Conservation (phyloP, 2,113 vertebrate genomes). For the Leuciscus idus region DNA sequence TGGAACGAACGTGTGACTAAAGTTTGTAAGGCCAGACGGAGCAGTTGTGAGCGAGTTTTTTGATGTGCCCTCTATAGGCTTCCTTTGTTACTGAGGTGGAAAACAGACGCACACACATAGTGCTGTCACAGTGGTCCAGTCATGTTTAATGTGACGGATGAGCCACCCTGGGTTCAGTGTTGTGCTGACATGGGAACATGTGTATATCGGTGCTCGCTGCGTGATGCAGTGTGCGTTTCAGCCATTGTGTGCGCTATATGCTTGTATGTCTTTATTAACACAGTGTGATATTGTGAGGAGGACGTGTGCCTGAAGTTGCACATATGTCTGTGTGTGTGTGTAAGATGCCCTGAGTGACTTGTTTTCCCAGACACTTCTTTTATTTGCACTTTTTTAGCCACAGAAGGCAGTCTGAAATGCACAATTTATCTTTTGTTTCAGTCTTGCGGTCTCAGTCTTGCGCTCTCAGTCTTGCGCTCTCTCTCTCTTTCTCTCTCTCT, state of each 20-base stretch:
- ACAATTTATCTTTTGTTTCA: slow-evolving; percentile 27
- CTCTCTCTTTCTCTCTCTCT: too few species aligned
- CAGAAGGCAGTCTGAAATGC: slow-evolving; percentile 37
- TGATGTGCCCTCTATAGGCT: slow-evolving; percentile 35
- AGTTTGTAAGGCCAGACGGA: slow-evolving; percentile 5
- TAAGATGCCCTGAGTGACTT: slow-evolving; percentile 20
- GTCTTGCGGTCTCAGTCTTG: not conserved
- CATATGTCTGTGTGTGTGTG: slow-evolving; percentile 2
- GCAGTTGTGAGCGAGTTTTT: not conserved
- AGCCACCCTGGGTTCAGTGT: slow-evolving; percentile 66
- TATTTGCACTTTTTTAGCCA: slow-evolving; percentile 14
- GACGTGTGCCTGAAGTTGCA: slow-evolving; percentile 14
- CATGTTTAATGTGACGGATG: slow-evolving; percentile 74
- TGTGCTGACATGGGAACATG: slow-evolving; percentile 61
- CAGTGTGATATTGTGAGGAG: slow-evolving; percentile 6
- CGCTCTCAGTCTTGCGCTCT: not conserved
- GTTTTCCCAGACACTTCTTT: slow-evolving; percentile 44
- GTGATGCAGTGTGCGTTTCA: slow-evolving; percentile 45
- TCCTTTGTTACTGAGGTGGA: slow-evolving; percentile 48
- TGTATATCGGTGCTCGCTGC: slow-evolving; percentile 63
- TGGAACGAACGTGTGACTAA: slow-evolving; percentile 7
- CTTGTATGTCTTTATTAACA: slow-evolving; percentile 49
- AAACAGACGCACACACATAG: slow-evolving; percentile 36
- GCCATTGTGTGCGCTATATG: slow-evolving; percentile 41
- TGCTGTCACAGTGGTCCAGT: slow-evolving; percentile 55